phyloP scores from a whole-genome alignment of 2,113 vertebrate genomes.

The Perca fluviatilis region DNA sequence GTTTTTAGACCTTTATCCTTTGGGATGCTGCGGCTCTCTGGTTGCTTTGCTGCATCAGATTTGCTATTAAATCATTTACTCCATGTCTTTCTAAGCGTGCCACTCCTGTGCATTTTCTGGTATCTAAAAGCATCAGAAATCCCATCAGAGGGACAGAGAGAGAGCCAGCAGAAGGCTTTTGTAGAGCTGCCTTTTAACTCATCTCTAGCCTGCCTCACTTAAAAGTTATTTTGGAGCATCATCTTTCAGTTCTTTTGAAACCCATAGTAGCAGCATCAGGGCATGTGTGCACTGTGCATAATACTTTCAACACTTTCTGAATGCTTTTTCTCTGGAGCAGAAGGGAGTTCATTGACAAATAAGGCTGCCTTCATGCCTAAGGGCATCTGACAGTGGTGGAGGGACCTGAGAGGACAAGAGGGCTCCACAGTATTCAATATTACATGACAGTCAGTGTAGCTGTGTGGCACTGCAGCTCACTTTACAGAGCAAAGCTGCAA shows the following conservation, averaged over 20 bases:
- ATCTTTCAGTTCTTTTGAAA: constrained; percentile 32
- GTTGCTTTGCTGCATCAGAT: constrained; percentile 54
- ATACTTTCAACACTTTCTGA: constrained; percentile 11
- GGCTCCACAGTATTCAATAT: constrained; percentile 53
- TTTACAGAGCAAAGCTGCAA: constrained; percentile 4
- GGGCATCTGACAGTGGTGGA: constrained; percentile 54
- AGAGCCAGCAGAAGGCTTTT: constrained; percentile 44
- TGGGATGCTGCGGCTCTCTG: neutral
- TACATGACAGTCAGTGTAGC: constrained; percentile 51
- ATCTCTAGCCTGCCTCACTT: constrained; percentile 18
- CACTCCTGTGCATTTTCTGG: constrained; percentile 43
- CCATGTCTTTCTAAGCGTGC: constrained; percentile 43
- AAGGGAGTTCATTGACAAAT: constrained; percentile 37
- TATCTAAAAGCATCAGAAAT: constrained; percentile 62
- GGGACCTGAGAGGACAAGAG: constrained; percentile 35
- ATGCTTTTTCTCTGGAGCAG: constrained; percentile 27
- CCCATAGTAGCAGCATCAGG: constrained; percentile 8
- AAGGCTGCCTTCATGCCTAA: constrained; percentile 41
- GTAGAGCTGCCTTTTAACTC: constrained; percentile 39
- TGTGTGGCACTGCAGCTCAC: constrained; percentile 1
- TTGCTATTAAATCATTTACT: constrained; percentile 77
- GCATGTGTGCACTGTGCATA: constrained; percentile 33
- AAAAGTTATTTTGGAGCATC: constrained; percentile 34
- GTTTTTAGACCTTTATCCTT: constrained; percentile 67
- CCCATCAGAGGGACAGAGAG: constrained; percentile 60